Evolutionary conservation across 2,888 invertebrate species (phyloP), one percentile per base, ranked within the genome.

Genomic region (Bombylius major): DNA sequence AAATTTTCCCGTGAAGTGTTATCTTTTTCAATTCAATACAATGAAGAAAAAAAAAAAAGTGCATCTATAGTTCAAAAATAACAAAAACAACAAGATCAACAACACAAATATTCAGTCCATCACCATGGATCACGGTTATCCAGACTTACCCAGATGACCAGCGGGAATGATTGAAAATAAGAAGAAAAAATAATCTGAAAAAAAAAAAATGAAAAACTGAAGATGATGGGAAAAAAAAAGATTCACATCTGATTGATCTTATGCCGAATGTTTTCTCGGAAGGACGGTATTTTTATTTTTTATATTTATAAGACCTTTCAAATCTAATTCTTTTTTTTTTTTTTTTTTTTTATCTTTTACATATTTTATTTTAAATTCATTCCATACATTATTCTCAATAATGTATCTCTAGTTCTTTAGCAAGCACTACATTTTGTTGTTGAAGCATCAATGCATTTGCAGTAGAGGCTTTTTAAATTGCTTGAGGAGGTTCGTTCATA

Each of bases 211-310:
- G 9, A 5, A 47, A 47, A 31, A 47, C 14, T 49, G n/a, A 33
- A 49, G 11, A 48, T 42, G 39, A 42, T 36, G 5, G 5, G 39
- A 42, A 42, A 42, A 7, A n/a, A 47, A 47, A 3, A 11, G 14
- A 39, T 39, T 39, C 39, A 51, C 56, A 55, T 55, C 51, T 51
- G 55, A 58, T 58, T 58, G 57, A 58, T 58, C 57, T 58, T 44
- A 46, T 47, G 50, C 55, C 55, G 55, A 47, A 58, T 50, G 7
- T 13, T 36, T 53, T 53, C 53, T 53, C 53, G 47, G 53, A 53
- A 53, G 53, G 53, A 53, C 53, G 53, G 53, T 47, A 23, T 47
- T 36, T 49, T 36, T 36, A 34, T 34, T 49, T n/a, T 49, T 1
- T 2, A 42, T 42, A 8, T 42, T 42, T 36, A 8, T 42, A 11